Conservation (phyloP, 92 coral and sea anemone species). For the Isaurus tuberculatus region DNA sequence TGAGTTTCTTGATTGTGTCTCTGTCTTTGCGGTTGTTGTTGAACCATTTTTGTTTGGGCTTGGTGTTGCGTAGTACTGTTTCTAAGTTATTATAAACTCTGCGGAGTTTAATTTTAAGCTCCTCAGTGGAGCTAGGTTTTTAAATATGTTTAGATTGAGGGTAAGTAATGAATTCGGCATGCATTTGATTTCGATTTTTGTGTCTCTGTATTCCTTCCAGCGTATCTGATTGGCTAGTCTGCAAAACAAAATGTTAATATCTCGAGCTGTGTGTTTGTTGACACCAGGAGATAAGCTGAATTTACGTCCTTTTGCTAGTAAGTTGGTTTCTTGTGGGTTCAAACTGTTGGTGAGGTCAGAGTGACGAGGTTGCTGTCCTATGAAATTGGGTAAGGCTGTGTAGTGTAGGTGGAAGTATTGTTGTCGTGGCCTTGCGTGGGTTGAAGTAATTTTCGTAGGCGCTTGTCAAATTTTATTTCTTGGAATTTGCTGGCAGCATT, state of each 20-base stretch:
- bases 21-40: constrained; percentile 47
- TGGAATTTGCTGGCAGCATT: neutral
- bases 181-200: neutral
- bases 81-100: constrained; percentile 40
- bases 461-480: neutral
- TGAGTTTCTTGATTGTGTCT: constrained; percentile 44
- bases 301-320: constrained; percentile 64
- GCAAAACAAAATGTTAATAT: constrained; percentile 52
- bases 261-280: constrained; percentile 44
- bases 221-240: too few species aligned
- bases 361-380: constrained; percentile 3
- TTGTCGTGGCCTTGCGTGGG: neutral
- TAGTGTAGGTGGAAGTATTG: neutral
- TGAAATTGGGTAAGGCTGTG: neutral
- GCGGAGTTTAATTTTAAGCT: constrained; percentile 40
- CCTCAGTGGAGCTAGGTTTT: constrained; percentile 42
- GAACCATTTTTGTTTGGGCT: constrained; percentile 51
- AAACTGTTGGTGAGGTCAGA: constrained; percentile 19
- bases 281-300: constrained; percentile 50
- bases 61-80: neutral
- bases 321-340: constrained; percentile 37
- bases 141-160: constrained; percentile 54
- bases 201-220: constrained; percentile 43
- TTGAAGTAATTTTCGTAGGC: neutral
- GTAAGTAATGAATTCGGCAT: constrained; percentile 50